Evolutionary conservation across 2,888 invertebrate species (phyloP).

Genomic region (Habroteleia sp.): DNA sequence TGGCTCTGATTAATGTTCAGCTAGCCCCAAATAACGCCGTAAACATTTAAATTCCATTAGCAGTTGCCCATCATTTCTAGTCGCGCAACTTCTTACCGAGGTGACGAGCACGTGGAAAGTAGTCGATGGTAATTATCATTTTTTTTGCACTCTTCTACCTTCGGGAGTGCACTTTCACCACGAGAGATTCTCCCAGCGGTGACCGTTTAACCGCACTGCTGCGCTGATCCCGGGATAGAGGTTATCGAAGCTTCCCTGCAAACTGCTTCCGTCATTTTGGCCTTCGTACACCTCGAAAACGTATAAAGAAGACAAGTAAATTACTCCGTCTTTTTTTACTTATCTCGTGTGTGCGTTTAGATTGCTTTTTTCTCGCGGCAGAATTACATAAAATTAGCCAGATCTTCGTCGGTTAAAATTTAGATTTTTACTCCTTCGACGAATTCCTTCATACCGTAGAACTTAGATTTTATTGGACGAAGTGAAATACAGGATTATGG

Average conservation of each 20-base stretch:
- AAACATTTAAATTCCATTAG: conserved; percentile 60
- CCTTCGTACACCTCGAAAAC: conserved; percentile 35
- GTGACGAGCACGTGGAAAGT: conserved; percentile 51
- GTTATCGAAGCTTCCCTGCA: conserved; percentile 49
- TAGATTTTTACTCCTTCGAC: not conserved
- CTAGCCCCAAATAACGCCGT: conserved; percentile 41
- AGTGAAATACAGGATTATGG: too few relatives aligned
- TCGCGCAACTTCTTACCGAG: conserved; percentile 42
- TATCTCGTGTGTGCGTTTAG: conserved; percentile 8
- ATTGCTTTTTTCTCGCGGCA: not conserved
- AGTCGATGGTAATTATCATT: conserved; percentile 55
- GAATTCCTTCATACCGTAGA: not conserved
- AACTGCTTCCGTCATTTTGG: conserved; percentile 55
- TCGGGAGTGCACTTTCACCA: conserved; percentile 47
- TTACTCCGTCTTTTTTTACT: conserved; percentile 32
- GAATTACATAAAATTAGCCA: conserved; percentile 5
- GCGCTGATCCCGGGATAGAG: conserved; percentile 39
- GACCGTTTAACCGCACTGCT: conserved; percentile 40
- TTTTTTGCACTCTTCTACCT: conserved; percentile 53
- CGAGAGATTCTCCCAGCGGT: conserved; percentile 34
- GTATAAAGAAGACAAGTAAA: conserved; percentile 47
- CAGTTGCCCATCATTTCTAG: conserved; percentile 58
- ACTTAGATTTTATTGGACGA: not conserved
- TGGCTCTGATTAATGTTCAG: conserved; percentile 54
- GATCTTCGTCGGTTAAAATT: not conserved